These are phyloP conservation scores for Macrotrachela quadricornifera DNA, from an alignment of 1,140 invertebrate species.

Conservation along the genomic window DNA sequence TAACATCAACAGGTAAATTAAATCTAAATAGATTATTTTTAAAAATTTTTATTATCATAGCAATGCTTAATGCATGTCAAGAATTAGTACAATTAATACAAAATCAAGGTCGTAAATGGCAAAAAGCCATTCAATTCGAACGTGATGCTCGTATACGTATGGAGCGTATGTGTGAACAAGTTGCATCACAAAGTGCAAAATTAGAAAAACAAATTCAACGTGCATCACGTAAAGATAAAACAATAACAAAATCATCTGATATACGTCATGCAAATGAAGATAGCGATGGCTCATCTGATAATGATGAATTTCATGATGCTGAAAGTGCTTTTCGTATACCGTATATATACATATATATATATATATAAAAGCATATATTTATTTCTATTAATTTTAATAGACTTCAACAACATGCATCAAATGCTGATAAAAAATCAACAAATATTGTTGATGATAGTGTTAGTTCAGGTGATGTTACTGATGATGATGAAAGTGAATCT, in stretches of 20 bases:
- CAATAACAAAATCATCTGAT: no score
- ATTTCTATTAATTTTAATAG: not conserved
- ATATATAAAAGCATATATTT: not conserved
- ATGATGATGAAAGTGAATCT: not conserved
- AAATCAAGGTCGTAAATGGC: conserved; percentile 65
- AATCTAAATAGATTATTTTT: no score
- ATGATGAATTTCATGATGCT: not conserved
- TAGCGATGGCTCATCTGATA: not conserved
- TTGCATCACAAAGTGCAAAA: no score
- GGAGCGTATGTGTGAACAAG: no score
- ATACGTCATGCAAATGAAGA: no score
- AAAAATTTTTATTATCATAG: conserved; percentile 52
- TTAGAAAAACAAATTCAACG: no score
- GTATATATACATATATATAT: not conserved
- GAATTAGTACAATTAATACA: conserved; percentile 70
- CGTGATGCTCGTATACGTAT: conserved; percentile 37
- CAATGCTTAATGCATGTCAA: conserved; percentile 76
- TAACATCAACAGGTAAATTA: conserved; percentile 50
- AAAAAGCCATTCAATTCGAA: conserved; percentile 70
- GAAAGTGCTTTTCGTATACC: not conserved
- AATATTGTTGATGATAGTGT: not conserved
- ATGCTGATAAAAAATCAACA: not conserved
- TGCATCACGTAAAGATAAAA: no score
- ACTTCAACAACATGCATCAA: not conserved
- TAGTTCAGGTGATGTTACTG: not conserved